Evolutionary conservation across 2,797 vertebrate species (phyloP), one percentile per base, ranked within the genome.

Genomic region (Smutsia gigantea): DNA sequence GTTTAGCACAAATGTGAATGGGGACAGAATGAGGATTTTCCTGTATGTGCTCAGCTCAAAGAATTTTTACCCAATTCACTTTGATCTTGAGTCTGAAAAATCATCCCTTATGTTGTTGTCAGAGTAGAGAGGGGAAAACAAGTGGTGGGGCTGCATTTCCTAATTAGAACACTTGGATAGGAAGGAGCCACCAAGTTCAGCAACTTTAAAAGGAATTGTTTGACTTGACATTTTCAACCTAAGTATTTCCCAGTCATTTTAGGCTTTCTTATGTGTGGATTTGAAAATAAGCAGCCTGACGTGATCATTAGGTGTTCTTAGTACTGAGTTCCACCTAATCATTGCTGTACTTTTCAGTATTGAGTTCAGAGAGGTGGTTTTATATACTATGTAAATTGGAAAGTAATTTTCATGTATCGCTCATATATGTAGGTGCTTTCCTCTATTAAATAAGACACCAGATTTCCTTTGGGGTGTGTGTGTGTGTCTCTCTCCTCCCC

Each of bases 201-300:
- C 11, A 23, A 1, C 37, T 89, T 89, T 78, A 25, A 53, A 63
- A 69, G 64, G 15, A 93, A 71, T 53, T 63, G 5, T 89, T 74
- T 75, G 23, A 66, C n/a, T 37, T 89, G 71, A 53, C 34, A 71
- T 95, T 79, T 96, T 84, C 49, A 93, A 27, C 66, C 46, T 21
- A 53, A 71, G 18, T 88, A 42, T 91, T 96, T 95, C 53, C 59
- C 72, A 92, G 17, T 87, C 71, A 27, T 25, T 59, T 71, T 82
- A 82, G 68, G 51, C 42, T 42, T 83, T 82, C 68, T 55, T 71
- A 18, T 4, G 0, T 66, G 71, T 90, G 59, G 68, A 4, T 85
- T 88, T 93, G 64, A 92, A 92, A 96, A 64, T 79, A 53, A 86
- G 74, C 68, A 87, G 46, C 25, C 7, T 75, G 49, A 87, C 57